These are phyloP conservation scores for Cyclura pinguis DNA, from an alignment of 2,797 vertebrate species.

Conservation along the genomic window DNA sequence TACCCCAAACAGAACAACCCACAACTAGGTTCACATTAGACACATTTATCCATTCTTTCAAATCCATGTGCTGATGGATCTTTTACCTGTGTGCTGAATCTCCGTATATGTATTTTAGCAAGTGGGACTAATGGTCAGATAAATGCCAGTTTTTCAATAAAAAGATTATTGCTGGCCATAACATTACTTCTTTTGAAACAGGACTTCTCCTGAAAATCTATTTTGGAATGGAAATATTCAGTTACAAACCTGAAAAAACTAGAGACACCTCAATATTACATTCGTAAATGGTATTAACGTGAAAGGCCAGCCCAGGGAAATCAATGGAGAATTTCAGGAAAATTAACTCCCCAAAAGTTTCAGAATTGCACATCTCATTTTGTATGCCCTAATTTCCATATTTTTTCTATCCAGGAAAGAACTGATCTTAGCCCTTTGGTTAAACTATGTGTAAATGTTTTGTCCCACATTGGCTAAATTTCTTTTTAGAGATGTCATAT, in stretches of 20 bases:
- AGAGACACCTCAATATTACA: neutral
- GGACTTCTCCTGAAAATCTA: neutral
- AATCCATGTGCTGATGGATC: neutral
- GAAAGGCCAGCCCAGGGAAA: neutral
- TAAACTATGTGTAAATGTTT: constrained; percentile 35
- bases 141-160: neutral
- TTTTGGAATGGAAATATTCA: neutral
- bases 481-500: constrained; percentile 41
- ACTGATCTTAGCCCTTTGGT: constrained; percentile 4
- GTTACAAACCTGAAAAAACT: neutral
- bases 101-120: neutral
- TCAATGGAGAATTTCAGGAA: too few relatives aligned
- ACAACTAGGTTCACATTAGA: neutral
- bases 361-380: constrained; percentile 43
- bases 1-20: neutral
- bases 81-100: neutral
- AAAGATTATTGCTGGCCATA: neutral
- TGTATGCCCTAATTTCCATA: neutral
- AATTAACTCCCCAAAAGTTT: constrained; percentile 22
- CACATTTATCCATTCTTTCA: neutral
- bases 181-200: neutral
- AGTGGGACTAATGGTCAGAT: neutral
- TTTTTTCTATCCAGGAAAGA: constrained; percentile 34
- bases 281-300: neutral
- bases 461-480: constrained; percentile 23